phyloP scores from a whole-genome alignment of 2,888 invertebrate genomes.

The Phytoseiulus persimilis region DNA sequence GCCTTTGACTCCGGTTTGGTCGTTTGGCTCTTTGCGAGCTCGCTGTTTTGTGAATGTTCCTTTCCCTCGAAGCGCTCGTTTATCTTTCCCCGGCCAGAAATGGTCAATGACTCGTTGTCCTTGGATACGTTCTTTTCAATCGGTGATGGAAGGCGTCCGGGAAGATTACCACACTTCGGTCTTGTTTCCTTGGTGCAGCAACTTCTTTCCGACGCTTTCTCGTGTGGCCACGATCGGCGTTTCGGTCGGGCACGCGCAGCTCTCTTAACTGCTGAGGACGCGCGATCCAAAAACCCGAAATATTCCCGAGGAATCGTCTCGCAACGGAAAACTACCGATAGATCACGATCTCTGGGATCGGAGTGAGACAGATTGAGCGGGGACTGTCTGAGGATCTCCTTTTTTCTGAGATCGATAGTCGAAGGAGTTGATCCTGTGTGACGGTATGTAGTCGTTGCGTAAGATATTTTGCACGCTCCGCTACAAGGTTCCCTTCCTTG shows the following conservation, averaged over 20 bases:
- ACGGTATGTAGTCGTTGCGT: too few relatives aligned
- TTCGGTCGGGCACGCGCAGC: background rate
- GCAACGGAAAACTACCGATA: too few relatives aligned
- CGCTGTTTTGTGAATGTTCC: background rate
- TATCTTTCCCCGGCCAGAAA: background rate
- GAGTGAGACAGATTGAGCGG: too few relatives aligned
- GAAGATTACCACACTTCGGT: background rate
- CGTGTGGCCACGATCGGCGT: background rate
- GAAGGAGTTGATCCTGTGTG: too few relatives aligned
- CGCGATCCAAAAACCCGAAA: too few relatives aligned
- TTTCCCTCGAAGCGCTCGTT: background rate
- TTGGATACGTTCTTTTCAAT: background rate
- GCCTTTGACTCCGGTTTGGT: background rate
- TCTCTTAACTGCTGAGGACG: background rate
- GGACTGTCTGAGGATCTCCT: too few relatives aligned
- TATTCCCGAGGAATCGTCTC: too few relatives aligned
- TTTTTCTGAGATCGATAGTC: too few relatives aligned
- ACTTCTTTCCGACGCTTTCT: background rate
- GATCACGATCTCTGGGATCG: too few relatives aligned
- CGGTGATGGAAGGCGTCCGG: background rate
- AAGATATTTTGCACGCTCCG: background rate
- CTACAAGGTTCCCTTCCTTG: background rate
- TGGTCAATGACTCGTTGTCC: conserved; percentile 5
- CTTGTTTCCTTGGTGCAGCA: background rate
- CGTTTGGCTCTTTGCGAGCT: too few relatives aligned